A percentile compares a stretch with the other conserved stretches of the same genome.
Evolutionary conservation across 2,888 invertebrate genomes (phyloP).

Genomic region (Exephanes ischioxanthus): DNA sequence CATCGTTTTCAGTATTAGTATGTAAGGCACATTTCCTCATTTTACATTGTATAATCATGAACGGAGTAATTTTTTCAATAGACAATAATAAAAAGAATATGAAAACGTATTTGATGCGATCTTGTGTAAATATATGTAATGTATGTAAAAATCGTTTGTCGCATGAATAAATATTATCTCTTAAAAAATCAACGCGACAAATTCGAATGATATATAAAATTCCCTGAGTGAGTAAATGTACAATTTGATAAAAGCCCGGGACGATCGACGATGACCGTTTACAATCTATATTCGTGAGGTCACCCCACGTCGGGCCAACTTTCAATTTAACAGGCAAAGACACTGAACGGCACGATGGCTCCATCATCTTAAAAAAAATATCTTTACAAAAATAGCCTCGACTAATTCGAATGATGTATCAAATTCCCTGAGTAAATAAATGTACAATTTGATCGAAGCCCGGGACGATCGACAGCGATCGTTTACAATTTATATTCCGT

Average conservation of each 20-base stretch:
- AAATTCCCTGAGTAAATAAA: too few relatives aligned
- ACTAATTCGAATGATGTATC: too few relatives aligned
- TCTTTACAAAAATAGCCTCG: conserved; percentile 3
- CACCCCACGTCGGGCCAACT: conserved; percentile 93
- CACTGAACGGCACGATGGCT: conserved; percentile 90
- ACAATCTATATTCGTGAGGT: conserved; percentile 81
- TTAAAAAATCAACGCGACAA: conserved; percentile 23
- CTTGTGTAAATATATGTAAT: conserved; percentile 51
- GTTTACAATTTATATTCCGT: too few relatives aligned
- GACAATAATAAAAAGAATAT: conserved; percentile 6
- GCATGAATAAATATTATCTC: conserved; percentile 3
- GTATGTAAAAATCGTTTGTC: conserved; percentile 40
- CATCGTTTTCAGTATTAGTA: conserved; percentile 34
- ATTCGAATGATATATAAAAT: conserved; percentile 53
- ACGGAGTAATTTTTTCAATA: conserved; percentile 5
- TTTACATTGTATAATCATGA: conserved; percentile 37
- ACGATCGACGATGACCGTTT: conserved; percentile 13
- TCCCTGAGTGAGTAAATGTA: conserved; percentile 32
- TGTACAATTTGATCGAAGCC: too few relatives aligned
- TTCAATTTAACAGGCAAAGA: conserved; percentile 96
- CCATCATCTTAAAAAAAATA: conserved; percentile 87
- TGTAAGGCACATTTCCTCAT: background rate
- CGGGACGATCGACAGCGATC: too few relatives aligned
- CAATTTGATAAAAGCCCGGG: background rate
- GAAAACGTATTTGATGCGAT: conserved; percentile 20